Percentiles rank a stretch among this genome's conserved stretches.
Conservation (phyloP, 1,140 invertebrate genomes). For the Bacillus rossius region DNA sequence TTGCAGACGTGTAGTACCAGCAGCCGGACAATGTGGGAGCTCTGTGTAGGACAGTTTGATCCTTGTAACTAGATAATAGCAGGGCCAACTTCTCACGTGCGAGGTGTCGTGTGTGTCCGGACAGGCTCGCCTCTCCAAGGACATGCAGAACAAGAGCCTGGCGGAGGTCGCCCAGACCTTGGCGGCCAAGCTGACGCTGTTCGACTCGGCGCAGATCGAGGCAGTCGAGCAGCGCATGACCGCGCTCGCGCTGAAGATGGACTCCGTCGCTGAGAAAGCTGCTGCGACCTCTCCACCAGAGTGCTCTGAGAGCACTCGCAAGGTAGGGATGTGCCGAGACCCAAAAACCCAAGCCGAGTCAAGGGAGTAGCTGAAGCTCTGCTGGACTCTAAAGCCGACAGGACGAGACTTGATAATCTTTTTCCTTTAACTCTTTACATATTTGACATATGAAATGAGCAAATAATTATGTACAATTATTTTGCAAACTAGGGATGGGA, state of each 20-base stretch:
- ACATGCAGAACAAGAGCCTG: constrained; percentile 43
- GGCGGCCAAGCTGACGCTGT: constrained; percentile 66
- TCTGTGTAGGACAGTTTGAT: neutral
- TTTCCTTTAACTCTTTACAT: no score
- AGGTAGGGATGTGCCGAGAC: constrained; percentile 45
- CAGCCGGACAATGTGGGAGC: neutral
- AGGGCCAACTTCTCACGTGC: neutral
- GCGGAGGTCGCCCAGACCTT: constrained; percentile 68
- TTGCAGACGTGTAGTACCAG: no score
- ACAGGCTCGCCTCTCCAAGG: constrained; percentile 27
- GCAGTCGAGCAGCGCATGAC: constrained; percentile 72
- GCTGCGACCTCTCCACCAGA: constrained; percentile 48
- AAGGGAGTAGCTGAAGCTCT: no score
- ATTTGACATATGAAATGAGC: no score
- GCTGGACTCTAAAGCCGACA: no score
- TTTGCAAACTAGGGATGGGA: no score
- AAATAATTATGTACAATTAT: neutral
- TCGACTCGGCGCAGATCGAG: constrained; percentile 76
- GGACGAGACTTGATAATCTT: no score
- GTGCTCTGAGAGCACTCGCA: constrained; percentile 72
- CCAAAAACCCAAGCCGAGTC: no score
- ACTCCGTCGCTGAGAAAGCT: constrained; percentile 63
- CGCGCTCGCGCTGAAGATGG: constrained; percentile 66
- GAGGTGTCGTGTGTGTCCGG: neutral
- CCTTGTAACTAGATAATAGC: neutral